Evolutionary conservation across 2,113 vertebrate genomes (phyloP).

Genomic region (Crotalus horridus): DNA sequence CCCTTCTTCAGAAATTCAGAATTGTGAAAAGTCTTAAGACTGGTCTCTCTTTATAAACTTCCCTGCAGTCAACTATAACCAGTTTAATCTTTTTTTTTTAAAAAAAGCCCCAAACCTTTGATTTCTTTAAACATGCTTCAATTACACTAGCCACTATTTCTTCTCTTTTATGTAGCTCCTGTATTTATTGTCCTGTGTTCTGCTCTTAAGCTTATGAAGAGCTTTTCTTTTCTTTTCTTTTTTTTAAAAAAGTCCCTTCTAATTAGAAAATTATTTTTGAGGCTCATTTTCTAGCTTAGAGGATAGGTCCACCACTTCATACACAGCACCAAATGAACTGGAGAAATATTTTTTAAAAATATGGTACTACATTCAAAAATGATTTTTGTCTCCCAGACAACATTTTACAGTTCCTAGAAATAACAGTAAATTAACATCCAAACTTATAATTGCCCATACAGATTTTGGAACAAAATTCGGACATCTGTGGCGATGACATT

Average conservation of each 20-base stretch:
- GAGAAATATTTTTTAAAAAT: conserved; percentile 29
- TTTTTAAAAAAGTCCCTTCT: neutral
- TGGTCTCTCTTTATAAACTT: conserved; percentile 7
- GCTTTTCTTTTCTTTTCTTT: neutral
- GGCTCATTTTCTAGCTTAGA: conserved; percentile 18
- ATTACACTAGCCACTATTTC: conserved; percentile 46
- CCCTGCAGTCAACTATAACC: conserved; percentile 28
- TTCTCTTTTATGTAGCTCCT: conserved; percentile 18
- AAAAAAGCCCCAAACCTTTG: conserved; percentile 35
- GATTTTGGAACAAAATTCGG: conserved; percentile 22
- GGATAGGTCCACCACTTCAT: conserved; percentile 36
- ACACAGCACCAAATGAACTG: conserved; percentile 46
- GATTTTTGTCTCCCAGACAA: conserved; percentile 42
- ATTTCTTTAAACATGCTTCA: conserved; percentile 57
- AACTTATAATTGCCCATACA: neutral
- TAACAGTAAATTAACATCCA: neutral
- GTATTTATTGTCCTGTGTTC: conserved; percentile 31
- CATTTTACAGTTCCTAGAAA: neutral
- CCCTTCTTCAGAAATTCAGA: conserved; percentile 5
- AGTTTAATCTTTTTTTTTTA: conserved; percentile 54
- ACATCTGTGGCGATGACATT: neutral
- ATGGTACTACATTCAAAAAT: conserved; percentile 38
- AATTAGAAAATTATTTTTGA: conserved; percentile 35
- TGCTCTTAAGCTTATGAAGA: conserved; percentile 4
- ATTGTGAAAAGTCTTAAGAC: conserved; percentile 16